Evolutionary conservation across 1,140 invertebrate species (phyloP).

Genomic region (Pseudoatta argentina): DNA sequence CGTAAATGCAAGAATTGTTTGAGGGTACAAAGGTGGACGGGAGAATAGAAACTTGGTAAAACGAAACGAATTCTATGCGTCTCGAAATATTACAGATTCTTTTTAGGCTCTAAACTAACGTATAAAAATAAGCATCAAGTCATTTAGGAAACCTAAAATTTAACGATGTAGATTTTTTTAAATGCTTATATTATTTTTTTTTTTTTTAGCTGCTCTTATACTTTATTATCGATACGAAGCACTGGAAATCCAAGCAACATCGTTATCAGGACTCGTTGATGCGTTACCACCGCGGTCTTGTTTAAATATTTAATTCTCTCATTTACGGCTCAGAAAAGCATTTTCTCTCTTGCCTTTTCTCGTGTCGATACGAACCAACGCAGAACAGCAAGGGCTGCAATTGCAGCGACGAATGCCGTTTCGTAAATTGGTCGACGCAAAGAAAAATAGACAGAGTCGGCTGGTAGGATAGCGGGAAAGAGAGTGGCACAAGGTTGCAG

Average conservation of each 20-base stretch:
- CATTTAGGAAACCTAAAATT: neutral
- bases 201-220: neutral
- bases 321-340: conserved; percentile 73
- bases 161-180: neutral
- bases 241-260: neutral
- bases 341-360: conserved; percentile 56
- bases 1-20: neutral
- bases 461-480: neutral
- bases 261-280: neutral
- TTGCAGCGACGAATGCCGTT: conserved; percentile 47
- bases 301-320: conserved; percentile 80
- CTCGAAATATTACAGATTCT: neutral
- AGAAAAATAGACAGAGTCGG: conserved; percentile 47
- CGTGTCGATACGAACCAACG: conserved; percentile 44
- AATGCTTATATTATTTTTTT: neutral
- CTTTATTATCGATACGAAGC: neutral
- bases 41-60: neutral
- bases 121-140: neutral
- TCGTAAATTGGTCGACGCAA: conserved; percentile 59
- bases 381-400: conserved; percentile 16
- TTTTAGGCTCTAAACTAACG: neutral
- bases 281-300: conserved; percentile 57
- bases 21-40: neutral
- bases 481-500: conserved; percentile 57
- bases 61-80: conserved; percentile 15